Evolutionary conservation across 2,113 vertebrate genomes (phyloP), one percentile per base, ranked within the genome.

Genomic region (Gymnocephalus cernua): DNA sequence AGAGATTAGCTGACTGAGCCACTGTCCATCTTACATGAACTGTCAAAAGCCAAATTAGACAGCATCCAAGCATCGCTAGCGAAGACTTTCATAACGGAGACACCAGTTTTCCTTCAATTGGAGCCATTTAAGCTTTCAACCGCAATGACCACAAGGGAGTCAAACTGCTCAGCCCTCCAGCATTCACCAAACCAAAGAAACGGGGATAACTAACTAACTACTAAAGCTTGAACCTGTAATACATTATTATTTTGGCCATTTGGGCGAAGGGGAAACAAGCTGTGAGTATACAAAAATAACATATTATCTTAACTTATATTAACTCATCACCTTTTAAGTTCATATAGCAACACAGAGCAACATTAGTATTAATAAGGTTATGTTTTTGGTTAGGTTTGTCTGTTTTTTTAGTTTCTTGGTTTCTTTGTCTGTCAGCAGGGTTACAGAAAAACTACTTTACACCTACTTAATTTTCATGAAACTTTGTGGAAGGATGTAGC

Each of bases 21-120:
- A 62, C 72, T 83, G 65, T 85, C 69, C 58, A 65, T 74, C 67
- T 27, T 56, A 81, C 59, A 59, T 19, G 25, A 79, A 64, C 73
- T 81, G 79, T 80, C 70, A 73, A 82, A 78, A 58, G 61, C 57
- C 73, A 74, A 80, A 89, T 88, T 74, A 82, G 70, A 69, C 21
- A 65, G 74, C 38, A 23, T 74, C 78, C 59, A 72, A 67, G 51
- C 27, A 50, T 75, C 4, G 9, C 67, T 38, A 41, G 51, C 59
- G 45, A 56, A 73, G 48, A 29, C 18, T 70, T 79, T 69, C 23
- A 41, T 13, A 32, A 63, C 29, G 19, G 38, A 74, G 44, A 64
- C 35, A 47, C 25, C 10, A 13, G 6, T 81, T 83, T 87, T 77
- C 10, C 54, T 75, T 35, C 21, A 85, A 1, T 59, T 70, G 27